Base-by-base conservation (phyloP, 1,140 invertebrate genomes). In the Cydia fagiglandana region DNA sequence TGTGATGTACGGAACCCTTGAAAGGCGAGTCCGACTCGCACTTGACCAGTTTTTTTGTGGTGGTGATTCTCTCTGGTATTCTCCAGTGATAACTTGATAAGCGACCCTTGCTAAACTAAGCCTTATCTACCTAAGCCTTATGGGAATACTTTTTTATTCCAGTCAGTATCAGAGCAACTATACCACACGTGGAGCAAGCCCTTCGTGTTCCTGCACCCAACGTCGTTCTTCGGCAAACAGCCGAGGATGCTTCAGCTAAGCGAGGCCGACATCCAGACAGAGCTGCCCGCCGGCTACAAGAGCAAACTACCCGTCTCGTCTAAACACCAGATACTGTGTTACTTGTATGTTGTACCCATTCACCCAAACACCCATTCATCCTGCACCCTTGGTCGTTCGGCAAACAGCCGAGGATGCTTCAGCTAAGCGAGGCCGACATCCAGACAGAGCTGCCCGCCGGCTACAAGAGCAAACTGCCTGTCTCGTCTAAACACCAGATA, bases 101-200 rank as follows among this genome's bases (percentile, higher is more conserved):
- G 24, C 2, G 24, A 24, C 24, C 24, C 24, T 24, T 24, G 24
- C 24, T 24, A 24, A 24, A 24, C 24, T 24, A 24, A 24, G 24
- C 24, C 24, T 24, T n/a, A n/a, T n/a, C 24, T 24, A 24, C 2
- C 24, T 24, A 24, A 24, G 24, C 24, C 41, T 45, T 45, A 34
- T 10, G 7, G 7, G 7, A 7, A 7, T 45, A 7, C 47, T 76
- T 38, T 45, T 20, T 7, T 17, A n/a, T 84, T 84, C 4, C 81
- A 96, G 95, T 95, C 95, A 41, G 95, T 96, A 17, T 95, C 95
- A n/a, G 98, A 99, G 80, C 97, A 98, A 87, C 93, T 98, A 30
- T 99, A 97, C 91, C 98, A 99, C 88, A 99, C 98, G 0, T 96
- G 96, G 93, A 96, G 95, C 28, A 99, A 99, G 88, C 96, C 97